Evolutionary conservation across 2,888 invertebrate species (phyloP).

Genomic region (Alloplasta piceator): DNA sequence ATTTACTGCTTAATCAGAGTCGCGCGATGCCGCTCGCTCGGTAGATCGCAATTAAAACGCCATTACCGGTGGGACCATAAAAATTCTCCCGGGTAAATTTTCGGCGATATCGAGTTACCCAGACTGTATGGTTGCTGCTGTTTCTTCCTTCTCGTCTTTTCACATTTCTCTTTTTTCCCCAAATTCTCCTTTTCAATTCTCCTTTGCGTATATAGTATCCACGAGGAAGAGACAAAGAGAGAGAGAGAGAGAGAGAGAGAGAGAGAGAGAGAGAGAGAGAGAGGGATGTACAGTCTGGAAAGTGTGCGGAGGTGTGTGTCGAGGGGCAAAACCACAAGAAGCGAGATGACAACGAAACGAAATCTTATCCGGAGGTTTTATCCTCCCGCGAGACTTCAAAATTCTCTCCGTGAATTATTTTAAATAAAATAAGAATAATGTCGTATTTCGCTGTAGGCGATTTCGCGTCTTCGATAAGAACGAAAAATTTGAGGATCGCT

Average conservation of each 20-base stretch:
- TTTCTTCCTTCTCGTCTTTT: slow-evolving; percentile 52
- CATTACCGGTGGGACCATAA: slow-evolving; percentile 76
- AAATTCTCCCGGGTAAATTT: slow-evolving; percentile 74
- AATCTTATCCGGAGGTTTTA: slow-evolving; percentile 35
- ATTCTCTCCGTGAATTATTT: slow-evolving; percentile 29
- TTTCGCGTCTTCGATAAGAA: slow-evolving; percentile 35
- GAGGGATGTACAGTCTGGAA: not conserved
- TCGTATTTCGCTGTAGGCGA: slow-evolving; percentile 12
- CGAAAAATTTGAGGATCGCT: slow-evolving; percentile 43
- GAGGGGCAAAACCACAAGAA: slow-evolving; percentile 22
- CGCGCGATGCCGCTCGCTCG: slow-evolving; percentile 67
- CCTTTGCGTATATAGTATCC: slow-evolving; percentile 41
- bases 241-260: slow-evolving; percentile 40
- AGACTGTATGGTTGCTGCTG: slow-evolving; percentile 17
- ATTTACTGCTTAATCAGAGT: slow-evolving; percentile 80
- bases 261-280: not conserved
- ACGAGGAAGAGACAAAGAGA: slow-evolving; percentile 27
- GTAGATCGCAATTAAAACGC: slow-evolving; percentile 77
- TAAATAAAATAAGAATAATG: slow-evolving; percentile 33
- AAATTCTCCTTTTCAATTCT: slow-evolving; percentile 30
- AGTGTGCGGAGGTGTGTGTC: not conserved
- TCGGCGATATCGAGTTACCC: slow-evolving; percentile 76
- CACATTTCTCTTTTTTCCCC: slow-evolving; percentile 40
- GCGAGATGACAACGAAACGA: slow-evolving; percentile 38
- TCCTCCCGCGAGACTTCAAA: slow-evolving; percentile 7